Evolutionary conservation across 2,888 invertebrate genomes (phyloP), one percentile per base, ranked within the genome.

Genomic region (Agrypnus murinus): DNA sequence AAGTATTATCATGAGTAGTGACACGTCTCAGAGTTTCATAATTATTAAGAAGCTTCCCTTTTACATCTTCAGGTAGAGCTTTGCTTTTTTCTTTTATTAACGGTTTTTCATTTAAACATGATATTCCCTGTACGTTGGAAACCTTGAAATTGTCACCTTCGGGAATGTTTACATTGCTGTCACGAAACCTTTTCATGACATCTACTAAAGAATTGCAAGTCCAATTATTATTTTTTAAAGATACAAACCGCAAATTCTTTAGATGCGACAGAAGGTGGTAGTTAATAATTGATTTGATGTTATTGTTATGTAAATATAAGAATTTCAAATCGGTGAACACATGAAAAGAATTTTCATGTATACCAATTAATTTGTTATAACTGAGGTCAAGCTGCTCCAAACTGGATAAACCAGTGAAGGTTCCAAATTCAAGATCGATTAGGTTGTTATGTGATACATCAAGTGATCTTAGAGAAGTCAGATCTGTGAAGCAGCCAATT

Each of bases 341-440:
- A 14, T 65, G 15, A 46, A 65, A 65, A 2, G 46, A 36, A 25
- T 31, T 43, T 45, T 65, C 65, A 12, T 19, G 19, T 5, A 65
- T 12, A n/a, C 19, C 17, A 36, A 7, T 36, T 19, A 65, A 14
- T 9, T 36, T 45, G 9, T 65, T 65, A 36, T 46, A 2, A 6
- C 36, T 4, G 10, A 65, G 17, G 5, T 14, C 1, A n/a, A 59
- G 38, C 31, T 48, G 0, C n/a, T 46, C 15, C 14, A 66, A 32
- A 1, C 7, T 17, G 1, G 32, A 6, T 15, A 66, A 36, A 8
- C 66, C 66, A 10, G 36, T 8, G 38, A 66, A 66, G 1, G 59
- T 66, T n/a, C 66, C 66, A 38, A 38, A 59, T n/a, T 59, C 38
- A 1, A 66, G 40, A 17, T 48, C 59, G n/a, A 3, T 48, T 14